A percentile compares a stretch with the other conserved stretches of the same genome.
Evolutionary conservation across 2,888 invertebrate genomes (phyloP).

Genomic region (Altica lythri): DNA sequence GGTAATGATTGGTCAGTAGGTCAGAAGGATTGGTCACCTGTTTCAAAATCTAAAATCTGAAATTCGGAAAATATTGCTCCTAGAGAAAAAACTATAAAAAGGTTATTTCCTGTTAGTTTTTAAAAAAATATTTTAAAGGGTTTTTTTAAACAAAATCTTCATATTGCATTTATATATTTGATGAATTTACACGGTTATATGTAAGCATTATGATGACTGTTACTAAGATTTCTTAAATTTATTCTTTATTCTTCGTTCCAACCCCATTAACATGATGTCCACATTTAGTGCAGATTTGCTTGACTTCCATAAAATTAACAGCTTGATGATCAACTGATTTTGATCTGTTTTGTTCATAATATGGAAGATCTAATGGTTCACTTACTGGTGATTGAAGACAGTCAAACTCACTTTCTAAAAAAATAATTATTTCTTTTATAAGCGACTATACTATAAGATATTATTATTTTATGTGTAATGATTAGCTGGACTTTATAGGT

Average conservation of each 20-base stretch:
- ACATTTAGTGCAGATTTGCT: slow-evolving; percentile 52
- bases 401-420: slow-evolving; percentile 37
- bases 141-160: no score
- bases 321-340: slow-evolving; percentile 63
- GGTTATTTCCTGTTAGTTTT: no score
- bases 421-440: slow-evolving; percentile 1
- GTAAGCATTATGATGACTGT: background rate
- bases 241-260: slow-evolving; percentile 1
- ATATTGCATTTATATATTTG: background rate
- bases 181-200: background rate
- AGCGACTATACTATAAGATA: background rate
- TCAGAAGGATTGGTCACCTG: no score
- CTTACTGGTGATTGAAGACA: slow-evolving; percentile 29
- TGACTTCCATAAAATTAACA: slow-evolving; percentile 33
- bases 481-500: no score
- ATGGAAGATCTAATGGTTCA: slow-evolving; percentile 30
- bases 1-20: no score
- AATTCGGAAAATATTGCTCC: no score
- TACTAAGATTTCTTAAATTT: background rate
- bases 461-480: no score
- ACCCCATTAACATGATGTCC: slow-evolving; percentile 44
- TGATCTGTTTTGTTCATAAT: slow-evolving; percentile 59
- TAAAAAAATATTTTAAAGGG: no score
- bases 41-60: no score
- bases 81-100: no score